Percentiles rank a stretch among this genome's conserved stretches.
Evolutionary conservation across 1,140 invertebrate genomes (phyloP).

Genomic region (Probaryconus sp.): DNA sequence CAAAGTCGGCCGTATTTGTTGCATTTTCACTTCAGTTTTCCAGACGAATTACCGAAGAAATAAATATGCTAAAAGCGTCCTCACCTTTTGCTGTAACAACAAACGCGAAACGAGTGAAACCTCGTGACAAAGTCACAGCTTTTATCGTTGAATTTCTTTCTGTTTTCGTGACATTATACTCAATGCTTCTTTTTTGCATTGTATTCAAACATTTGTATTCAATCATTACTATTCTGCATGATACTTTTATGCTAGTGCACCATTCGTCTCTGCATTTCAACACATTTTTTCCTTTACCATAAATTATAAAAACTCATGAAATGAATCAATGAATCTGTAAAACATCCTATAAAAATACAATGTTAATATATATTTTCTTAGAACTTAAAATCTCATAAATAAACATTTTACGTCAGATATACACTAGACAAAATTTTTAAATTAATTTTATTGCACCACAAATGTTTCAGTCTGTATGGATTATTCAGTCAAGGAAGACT

Average conservation of each 20-base stretch:
- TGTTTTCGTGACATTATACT: slow-evolving; percentile 34
- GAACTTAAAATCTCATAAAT: too few relatives aligned
- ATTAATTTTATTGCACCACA: too few relatives aligned
- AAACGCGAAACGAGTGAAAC: slow-evolving; percentile 36
- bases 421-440: slow-evolving; percentile 39
- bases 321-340: slow-evolving; percentile 49
- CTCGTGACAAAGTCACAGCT: slow-evolving; percentile 40
- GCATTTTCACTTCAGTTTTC: slow-evolving; percentile 19
- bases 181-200: slow-evolving; percentile 38
- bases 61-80: slow-evolving; percentile 53
- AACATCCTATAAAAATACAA: slow-evolving; percentile 35
- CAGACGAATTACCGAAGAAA: slow-evolving; percentile 53
- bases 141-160: slow-evolving; percentile 48
- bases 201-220: slow-evolving; percentile 56
- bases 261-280: slow-evolving; percentile 32
- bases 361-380: too few relatives aligned
- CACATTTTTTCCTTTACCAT: slow-evolving; percentile 16
- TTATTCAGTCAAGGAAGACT: too few relatives aligned
- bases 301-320: slow-evolving; percentile 22
- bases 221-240: slow-evolving; percentile 57
- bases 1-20: slow-evolving; percentile 25
- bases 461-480: too few relatives aligned
- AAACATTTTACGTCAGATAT: slow-evolving; percentile 17
- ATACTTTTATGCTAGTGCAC: slow-evolving; percentile 29
- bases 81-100: slow-evolving; percentile 41